A percentile compares a stretch with the other conserved stretches of the same genome.
phyloP scores from a whole-genome alignment of 2,888 invertebrate species.

The Temnothorax ravouxi region DNA sequence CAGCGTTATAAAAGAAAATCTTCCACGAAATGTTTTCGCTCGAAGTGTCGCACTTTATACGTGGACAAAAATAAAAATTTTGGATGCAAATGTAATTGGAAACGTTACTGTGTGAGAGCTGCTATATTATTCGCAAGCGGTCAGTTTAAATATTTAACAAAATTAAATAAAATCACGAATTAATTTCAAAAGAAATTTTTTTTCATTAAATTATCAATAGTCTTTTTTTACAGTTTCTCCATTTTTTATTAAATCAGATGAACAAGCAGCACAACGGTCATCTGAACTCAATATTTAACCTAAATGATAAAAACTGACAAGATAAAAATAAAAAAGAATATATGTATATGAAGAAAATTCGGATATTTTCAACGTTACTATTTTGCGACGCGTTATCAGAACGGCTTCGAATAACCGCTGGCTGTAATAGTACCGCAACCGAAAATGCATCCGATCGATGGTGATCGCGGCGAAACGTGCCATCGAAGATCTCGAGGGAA shows the following conservation, averaged over 20 bases:
- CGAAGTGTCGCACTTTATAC: neutral
- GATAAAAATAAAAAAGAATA: neutral
- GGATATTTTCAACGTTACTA: neutral
- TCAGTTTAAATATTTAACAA: constrained; percentile 7
- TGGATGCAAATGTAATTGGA: neutral
- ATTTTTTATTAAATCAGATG: neutral
- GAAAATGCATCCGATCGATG: constrained; percentile 18
- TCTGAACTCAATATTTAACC: neutral
- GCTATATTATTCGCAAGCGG: neutral
- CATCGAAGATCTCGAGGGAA: constrained; percentile 5
- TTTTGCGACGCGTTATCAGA: neutral
- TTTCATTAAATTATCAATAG: neutral
- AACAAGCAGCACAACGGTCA: neutral
- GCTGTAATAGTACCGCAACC: constrained; percentile 9
- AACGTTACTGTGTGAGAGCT: neutral
- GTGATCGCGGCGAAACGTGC: constrained; percentile 11
- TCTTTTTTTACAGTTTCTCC: neutral
- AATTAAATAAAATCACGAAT: neutral
- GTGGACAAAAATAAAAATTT: neutral
- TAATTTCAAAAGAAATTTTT: neutral
- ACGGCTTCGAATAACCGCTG: neutral
- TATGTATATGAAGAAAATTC: neutral
- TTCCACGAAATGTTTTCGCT: neutral
- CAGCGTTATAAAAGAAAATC: neutral
- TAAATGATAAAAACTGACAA: neutral